Base-by-base conservation (phyloP, 2,888 invertebrate genomes). In the Rhorus exstirpatorius region DNA sequence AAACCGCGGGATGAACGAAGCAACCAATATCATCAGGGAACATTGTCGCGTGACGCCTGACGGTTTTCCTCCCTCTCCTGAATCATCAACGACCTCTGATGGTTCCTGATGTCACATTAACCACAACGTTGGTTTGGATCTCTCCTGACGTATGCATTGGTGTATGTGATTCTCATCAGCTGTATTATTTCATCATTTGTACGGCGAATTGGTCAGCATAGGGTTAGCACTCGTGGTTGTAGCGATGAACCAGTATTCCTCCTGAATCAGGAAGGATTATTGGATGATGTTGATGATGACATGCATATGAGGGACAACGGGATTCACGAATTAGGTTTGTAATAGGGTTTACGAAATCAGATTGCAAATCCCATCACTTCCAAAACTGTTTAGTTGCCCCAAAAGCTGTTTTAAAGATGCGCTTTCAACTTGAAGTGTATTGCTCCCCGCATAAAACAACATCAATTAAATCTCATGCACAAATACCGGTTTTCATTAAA, bases 11-110 rank as follows among this genome's bases (percentile, higher is more conserved):
- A 46, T 26, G n/a, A 3, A 17, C 14, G 46, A 46, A 24, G 44
- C 24, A 26, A 65, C 65, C 65, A 65, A 44, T 65, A 46, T 65
- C 46, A 14, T 21, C 24, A 24, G 65, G 65, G 46, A 65, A 65
- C 17, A 24, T 46, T 10, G 17, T 17, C 17, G 65, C 46, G 44
- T 65, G 46, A 46, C 46, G 46, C 65, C 31, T 26, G 65, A 65
- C 14, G 65, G 65, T 46, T 65, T 65, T 65, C 46, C 41, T 6
- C 14, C 14, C 46, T 1, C 24, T 21, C n/a, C n/a, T n/a, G n/a
- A n/a, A 65, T 24, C 65, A 46, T 65, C 26, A 26, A 10, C 65
- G 26, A 4, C 26, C 26, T 44, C 24, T 46, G 46, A 65, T 65
- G 26, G 24, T 14, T 65, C 26, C 46, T 26, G 46, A 65, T 46